These are phyloP conservation scores for Hemibagrus wyckioides DNA, from an alignment of 2,113 vertebrate species.

Conservation along the genomic window DNA sequence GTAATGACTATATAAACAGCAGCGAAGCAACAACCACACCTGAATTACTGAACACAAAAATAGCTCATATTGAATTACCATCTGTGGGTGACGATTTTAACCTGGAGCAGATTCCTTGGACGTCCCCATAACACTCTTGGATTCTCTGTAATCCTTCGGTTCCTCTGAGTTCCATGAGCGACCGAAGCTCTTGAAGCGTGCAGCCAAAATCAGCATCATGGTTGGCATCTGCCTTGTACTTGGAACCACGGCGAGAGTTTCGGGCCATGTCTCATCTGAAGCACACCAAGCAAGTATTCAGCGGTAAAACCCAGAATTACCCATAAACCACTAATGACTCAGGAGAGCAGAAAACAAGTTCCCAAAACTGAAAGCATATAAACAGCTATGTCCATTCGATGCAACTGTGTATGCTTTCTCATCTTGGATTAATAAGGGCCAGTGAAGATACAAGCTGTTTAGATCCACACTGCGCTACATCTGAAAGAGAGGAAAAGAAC, in stretches of 20 bases:
- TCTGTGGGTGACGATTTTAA: conserved; percentile 91
- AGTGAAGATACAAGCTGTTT: conserved; percentile 21
- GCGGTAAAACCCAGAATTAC: conserved; percentile 72
- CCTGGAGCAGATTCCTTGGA: conserved; percentile 86
- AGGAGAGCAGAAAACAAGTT: conserved; percentile 71
- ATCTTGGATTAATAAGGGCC: conserved; percentile 60
- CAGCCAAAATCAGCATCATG: conserved; percentile 86
- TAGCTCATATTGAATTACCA: conserved; percentile 77
- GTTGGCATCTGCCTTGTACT: conserved; percentile 84
- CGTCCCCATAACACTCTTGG: conserved; percentile 86
- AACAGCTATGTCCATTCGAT: conserved; percentile 66
- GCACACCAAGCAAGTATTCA: conserved; percentile 63
- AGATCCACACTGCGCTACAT: conserved; percentile 39
- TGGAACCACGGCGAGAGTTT: conserved; percentile 87
- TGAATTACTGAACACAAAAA: neutral
- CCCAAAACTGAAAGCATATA: conserved; percentile 65
- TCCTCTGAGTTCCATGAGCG: conserved; percentile 92
- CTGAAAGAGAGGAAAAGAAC: conserved; percentile 36
- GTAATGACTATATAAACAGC: neutral
- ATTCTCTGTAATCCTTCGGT: conserved; percentile 84
- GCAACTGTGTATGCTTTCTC: conserved; percentile 70
- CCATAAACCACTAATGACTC: conserved; percentile 73
- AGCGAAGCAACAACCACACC: neutral
- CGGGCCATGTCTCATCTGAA: conserved; percentile 83
- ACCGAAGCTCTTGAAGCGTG: conserved; percentile 84